Evolutionary conservation across 2,113 vertebrate species (phyloP).

Genomic region (Siniperca knerii): DNA sequence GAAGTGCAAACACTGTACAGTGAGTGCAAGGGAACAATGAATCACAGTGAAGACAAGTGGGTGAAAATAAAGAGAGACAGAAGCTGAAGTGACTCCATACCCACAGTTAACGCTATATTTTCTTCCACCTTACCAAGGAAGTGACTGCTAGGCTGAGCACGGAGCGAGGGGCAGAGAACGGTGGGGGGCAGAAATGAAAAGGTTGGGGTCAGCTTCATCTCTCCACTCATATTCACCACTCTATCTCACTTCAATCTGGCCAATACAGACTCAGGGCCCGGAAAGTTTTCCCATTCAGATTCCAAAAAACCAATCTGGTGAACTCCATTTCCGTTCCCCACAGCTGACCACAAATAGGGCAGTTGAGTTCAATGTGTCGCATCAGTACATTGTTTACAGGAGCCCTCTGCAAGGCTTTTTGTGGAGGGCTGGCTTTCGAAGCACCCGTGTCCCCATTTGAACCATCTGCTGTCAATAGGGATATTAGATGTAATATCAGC

Average conservation of each 20-base stretch:
- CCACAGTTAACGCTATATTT: conserved; percentile 77
- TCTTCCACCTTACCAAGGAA: conserved; percentile 74
- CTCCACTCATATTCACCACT: conserved; percentile 78
- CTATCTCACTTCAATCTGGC: conserved; percentile 82
- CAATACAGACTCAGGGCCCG: conserved; percentile 67
- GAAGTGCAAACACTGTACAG: conserved; percentile 56
- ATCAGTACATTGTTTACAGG: conserved; percentile 48
- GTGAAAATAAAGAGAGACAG: conserved; percentile 80
- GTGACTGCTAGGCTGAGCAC: conserved; percentile 64
- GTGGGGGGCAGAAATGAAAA: conserved; percentile 74
- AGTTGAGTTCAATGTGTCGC: conserved; percentile 57
- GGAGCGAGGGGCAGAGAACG: conserved; percentile 3
- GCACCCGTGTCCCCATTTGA: conserved; percentile 3
- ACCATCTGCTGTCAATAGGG: conserved; percentile 21
- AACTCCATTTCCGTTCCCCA: conserved; percentile 75
- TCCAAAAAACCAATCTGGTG: conserved; percentile 80
- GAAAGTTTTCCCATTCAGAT: conserved; percentile 80
- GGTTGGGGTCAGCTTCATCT: conserved; percentile 84
- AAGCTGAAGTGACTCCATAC: conserved; percentile 78
- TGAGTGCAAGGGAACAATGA: conserved; percentile 69
- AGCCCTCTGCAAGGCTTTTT: conserved; percentile 36
- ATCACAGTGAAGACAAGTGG: conserved; percentile 71
- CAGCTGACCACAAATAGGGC: conserved; percentile 69
- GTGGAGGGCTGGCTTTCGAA: conserved; percentile 18
- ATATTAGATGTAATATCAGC: conserved; percentile 37